These are phyloP conservation scores for Martes flavigula DNA, from an alignment of 2,797 vertebrate species.

Conservation along the genomic window DNA sequence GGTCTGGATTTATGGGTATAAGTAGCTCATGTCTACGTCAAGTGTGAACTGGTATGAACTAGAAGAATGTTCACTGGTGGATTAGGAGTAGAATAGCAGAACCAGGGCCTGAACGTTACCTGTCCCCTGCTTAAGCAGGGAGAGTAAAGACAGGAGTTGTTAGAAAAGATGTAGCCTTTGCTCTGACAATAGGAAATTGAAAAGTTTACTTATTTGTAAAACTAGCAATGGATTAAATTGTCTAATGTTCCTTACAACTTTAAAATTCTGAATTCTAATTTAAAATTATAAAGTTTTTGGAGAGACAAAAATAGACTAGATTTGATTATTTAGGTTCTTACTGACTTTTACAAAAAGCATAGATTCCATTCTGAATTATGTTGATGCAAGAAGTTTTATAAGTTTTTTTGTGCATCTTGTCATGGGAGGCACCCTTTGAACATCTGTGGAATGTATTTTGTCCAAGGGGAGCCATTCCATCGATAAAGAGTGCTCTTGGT, in stretches of 20 bases:
- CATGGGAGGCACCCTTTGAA: conserved; percentile 81
- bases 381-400: conserved; percentile 81
- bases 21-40: background rate
- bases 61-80: background rate
- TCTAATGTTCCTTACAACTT: background rate
- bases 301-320: background rate
- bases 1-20: background rate
- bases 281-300: conserved; percentile 37
- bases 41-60: background rate
- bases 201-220: conserved; percentile 10
- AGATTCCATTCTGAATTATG: conserved; percentile 79
- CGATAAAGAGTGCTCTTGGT: conserved; percentile 58
- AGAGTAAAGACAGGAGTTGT: background rate
- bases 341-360: conserved; percentile 66
- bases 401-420: conserved; percentile 84
- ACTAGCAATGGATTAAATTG: background rate
- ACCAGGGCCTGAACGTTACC: background rate
- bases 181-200: background rate
- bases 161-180: background rate
- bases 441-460: conserved; percentile 79
- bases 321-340: conserved; percentile 12
- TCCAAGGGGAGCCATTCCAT: conserved; percentile 66
- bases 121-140: background rate
- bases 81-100: background rate
- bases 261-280: conserved; percentile 5